A percentile compares a stretch with the other conserved stretches of the same genome.
Conservation (phyloP, 2,113 vertebrate genomes). For the Aldabrachelys gigantea region DNA sequence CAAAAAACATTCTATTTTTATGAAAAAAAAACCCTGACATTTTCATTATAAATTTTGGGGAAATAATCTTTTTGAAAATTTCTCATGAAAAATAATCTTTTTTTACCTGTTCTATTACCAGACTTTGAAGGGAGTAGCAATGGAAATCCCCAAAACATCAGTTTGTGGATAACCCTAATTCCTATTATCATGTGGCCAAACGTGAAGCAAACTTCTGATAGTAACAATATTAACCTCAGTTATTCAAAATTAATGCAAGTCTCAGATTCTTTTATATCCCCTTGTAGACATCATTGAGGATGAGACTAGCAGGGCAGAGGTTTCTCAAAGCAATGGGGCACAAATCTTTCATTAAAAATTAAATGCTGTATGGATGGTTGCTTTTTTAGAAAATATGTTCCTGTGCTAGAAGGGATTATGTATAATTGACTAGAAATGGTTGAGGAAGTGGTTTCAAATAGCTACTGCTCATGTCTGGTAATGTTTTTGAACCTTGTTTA, state of each 20-base stretch:
- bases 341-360: neutral
- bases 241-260: neutral
- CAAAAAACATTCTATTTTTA: neutral
- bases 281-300: neutral
- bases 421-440: neutral
- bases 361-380: neutral
- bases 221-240: neutral
- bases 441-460: neutral
- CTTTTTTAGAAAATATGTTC: neutral
- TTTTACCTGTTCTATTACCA: neutral
- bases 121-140: neutral
- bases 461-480: neutral
- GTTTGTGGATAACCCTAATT: neutral
- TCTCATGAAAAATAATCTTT: neutral
- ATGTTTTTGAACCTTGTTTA: neutral
- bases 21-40: neutral
- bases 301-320: neutral
- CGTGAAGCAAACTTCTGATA: neutral
- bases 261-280: neutral
- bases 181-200: neutral
- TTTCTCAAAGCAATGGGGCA: neutral
- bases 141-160: neutral
- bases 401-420: neutral
- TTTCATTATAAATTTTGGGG: neutral
- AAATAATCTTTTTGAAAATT: neutral